These are phyloP conservation scores for Tauraco erythrolophus DNA, from an alignment of 2,113 vertebrate genomes.

Conservation along the genomic window DNA sequence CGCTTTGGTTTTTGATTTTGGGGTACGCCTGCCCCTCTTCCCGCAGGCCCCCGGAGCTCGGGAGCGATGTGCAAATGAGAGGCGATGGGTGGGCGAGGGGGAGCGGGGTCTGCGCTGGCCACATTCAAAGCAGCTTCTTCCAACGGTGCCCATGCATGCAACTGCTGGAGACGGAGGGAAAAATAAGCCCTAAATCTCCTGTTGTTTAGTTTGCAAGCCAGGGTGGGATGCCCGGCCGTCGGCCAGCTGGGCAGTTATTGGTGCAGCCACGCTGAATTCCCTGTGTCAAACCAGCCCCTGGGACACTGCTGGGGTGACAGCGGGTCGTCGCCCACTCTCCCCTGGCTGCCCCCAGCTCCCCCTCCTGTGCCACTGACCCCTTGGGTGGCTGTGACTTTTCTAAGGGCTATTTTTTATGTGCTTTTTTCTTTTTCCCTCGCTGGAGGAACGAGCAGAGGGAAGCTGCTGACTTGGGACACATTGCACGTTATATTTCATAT, in stretches of 20 bases:
- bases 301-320: neutral
- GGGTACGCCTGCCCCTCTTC: neutral
- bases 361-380: neutral
- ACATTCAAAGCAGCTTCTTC: neutral
- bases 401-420: neutral
- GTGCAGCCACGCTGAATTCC: too few species aligned
- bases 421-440: neutral
- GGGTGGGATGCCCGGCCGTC: too few species aligned
- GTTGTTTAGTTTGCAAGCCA: too few species aligned
- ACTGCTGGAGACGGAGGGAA: neutral
- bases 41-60: neutral
- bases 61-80: neutral
- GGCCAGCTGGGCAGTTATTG: too few species aligned
- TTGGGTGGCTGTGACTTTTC: neutral
- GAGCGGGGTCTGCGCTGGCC: neutral
- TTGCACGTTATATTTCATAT: neutral
- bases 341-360: too few species aligned
- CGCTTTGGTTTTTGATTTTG: neutral
- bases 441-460: neutral
- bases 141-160: fast-evolving
- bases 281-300: too few species aligned
- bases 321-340: neutral
- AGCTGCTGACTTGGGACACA: neutral
- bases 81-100: neutral
- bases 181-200: neutral